phyloP scores from a whole-genome alignment of 2,888 invertebrate genomes.

The Pseudococcus longispinus region DNA sequence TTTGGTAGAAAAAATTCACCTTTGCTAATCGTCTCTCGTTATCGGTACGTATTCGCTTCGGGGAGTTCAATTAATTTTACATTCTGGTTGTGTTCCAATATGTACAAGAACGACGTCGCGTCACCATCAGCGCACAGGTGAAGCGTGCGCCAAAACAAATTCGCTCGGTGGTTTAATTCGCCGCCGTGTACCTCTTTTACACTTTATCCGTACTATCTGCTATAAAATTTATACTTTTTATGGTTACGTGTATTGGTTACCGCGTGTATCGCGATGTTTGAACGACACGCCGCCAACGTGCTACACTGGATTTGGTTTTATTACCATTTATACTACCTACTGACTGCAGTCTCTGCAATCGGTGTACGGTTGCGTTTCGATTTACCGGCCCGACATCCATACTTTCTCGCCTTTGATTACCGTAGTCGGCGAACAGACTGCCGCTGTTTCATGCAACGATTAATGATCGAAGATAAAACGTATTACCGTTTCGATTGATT shows the following conservation, averaged over 20 bases:
- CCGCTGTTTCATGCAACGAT: not conserved
- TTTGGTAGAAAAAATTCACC: not conserved
- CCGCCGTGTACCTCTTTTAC: not conserved
- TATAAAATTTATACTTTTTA: slow-evolving; percentile 25
- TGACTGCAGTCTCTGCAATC: not conserved
- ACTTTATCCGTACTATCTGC: not conserved
- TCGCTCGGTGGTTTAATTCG: not conserved
- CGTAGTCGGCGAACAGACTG: not conserved
- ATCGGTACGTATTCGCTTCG: slow-evolving; percentile 14
- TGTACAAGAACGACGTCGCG: not conserved
- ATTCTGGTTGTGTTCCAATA: slow-evolving; percentile 11
- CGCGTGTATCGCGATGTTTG: not conserved
- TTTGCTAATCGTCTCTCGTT: not conserved
- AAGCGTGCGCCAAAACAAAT: slow-evolving; percentile 30
- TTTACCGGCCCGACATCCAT: not conserved
- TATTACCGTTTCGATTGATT: not conserved
- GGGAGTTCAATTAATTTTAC: slow-evolving; percentile 23
- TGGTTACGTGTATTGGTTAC: no score
- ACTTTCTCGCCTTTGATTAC: slow-evolving; percentile 9
- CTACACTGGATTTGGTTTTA: not conserved
- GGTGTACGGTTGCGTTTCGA: not conserved
- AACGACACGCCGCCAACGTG: slow-evolving; percentile 5
- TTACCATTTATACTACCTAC: slow-evolving; percentile 20
- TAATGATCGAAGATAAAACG: slow-evolving; percentile 13
- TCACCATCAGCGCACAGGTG: not conserved